Base-by-base conservation (phyloP, 2,113 vertebrate species). In the Psilopsiagon aymara region DNA sequence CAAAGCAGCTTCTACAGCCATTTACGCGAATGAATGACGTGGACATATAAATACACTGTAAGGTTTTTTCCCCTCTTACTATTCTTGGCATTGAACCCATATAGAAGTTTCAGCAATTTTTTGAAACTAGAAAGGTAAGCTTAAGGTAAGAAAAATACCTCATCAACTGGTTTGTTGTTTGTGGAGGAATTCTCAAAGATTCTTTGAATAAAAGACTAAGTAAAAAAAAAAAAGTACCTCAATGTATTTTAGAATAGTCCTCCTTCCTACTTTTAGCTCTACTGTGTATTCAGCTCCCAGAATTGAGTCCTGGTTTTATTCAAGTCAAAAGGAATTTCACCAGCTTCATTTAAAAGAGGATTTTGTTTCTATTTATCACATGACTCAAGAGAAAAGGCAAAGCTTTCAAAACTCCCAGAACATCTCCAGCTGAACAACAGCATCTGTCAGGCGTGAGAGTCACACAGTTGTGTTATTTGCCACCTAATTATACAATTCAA, bases 11-110 rank as follows among this genome's bases (percentile, higher is more conserved):
- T 92, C 97, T 85, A 95, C 88, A 95, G 95, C 67, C 97, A 47
- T 97, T 97, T 97, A 94, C 86, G 43, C 89, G 97, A 96, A 97
- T 92, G 92, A 97, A 97, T 97, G 86, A 96, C 86, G 94, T 96
- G 94, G 95, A 97, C 91, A 52, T 96, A 94, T 90, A 98, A 98
- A 98, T 88, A 98, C 71, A 95, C 43, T 35, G 27, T 51, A 39
- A 97, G 94, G 69, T 57, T 95, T 93, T 92, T 83, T 75, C 37
- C 59, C 52, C 67, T 55, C 31, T 88, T 96, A 96, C 90, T 98
- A 17, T 96, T 97, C 86, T 95, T 97, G 96, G 94, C 93, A 86
- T 49, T 77, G 46, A 95, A 78, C 79, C 43, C 81, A 46, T 5
- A 67, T 15, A 44, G 88, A 89, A 83, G 19, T 67, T 78, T 81